Conservation (phyloP, 2,888 invertebrate genomes). For the Tenodera sinensis region DNA sequence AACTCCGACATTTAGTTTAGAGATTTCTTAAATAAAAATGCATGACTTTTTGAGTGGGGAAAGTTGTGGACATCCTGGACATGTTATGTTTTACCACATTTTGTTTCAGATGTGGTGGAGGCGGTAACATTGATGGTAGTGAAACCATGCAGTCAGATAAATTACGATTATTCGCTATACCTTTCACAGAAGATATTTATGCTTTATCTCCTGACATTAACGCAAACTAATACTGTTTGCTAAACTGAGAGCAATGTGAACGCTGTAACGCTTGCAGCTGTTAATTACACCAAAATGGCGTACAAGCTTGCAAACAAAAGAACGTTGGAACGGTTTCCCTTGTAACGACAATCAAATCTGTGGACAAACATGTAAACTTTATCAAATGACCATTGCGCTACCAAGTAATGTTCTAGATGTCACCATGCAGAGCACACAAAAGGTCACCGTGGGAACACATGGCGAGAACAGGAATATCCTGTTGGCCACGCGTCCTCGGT, state of each 20-base stretch:
- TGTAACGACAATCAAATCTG: neutral
- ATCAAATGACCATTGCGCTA: neutral
- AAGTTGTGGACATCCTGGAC: too few species aligned
- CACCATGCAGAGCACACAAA: neutral
- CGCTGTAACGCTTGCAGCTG: neutral
- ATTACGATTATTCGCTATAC: neutral
- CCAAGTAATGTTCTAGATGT: neutral
- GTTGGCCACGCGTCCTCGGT: neutral
- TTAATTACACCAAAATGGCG: neutral
- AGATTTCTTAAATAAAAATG: too few species aligned
- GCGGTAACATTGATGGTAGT: too few species aligned
- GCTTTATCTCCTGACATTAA: neutral
- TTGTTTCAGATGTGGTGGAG: too few species aligned
- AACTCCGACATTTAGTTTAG: too few species aligned
- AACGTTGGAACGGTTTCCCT: neutral
- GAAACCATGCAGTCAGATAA: neutral
- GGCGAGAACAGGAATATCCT: neutral
- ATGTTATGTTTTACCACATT: too few species aligned
- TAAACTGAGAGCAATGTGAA: neutral
- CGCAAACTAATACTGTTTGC: neutral
- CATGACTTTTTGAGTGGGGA: too few species aligned
- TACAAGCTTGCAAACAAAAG: neutral
- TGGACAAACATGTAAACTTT: neutral
- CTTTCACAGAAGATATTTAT: neutral
- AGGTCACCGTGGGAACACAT: neutral